These are phyloP conservation scores for Hyppa rectilinea DNA, from an alignment of 2,888 invertebrate species.

Conservation along the genomic window DNA sequence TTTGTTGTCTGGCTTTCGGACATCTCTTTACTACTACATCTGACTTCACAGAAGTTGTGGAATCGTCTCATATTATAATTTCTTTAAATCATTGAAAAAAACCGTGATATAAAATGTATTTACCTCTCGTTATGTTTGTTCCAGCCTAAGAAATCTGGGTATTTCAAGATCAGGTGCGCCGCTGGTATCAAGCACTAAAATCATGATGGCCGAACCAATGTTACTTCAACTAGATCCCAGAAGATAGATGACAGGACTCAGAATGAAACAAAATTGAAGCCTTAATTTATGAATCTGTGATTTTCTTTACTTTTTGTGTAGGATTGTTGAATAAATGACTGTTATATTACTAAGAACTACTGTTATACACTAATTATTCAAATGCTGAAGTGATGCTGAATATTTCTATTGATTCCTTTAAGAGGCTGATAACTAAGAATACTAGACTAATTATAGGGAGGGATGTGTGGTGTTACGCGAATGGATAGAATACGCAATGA, in stretches of 20 bases:
- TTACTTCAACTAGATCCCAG: constrained; percentile 7
- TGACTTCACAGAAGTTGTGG: not conserved
- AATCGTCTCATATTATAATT: not conserved
- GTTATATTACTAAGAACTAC: constrained; percentile 16
- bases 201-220: not conserved
- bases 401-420: not conserved
- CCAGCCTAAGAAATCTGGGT: constrained; percentile 79
- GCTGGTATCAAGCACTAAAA: constrained; percentile 38
- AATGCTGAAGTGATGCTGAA: too few species aligned
- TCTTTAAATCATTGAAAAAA: too few species aligned
- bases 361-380: too few species aligned
- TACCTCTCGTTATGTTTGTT: constrained; percentile 64
- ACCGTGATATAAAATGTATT: too few species aligned
- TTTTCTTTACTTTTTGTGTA: constrained; percentile 22
- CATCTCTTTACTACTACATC: not conserved
- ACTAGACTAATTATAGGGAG: not conserved
- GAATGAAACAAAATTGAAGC: not conserved
- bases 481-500: not conserved
- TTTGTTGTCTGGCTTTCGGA: not conserved
- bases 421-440: not conserved
- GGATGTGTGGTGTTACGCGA: not conserved
- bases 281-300: constrained; percentile 26
- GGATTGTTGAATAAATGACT: constrained; percentile 41
- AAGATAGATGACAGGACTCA: constrained; percentile 13
- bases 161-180: constrained; percentile 69